Conservation (phyloP, 2,113 vertebrate species). For the Pristiophorus japonicus region DNA sequence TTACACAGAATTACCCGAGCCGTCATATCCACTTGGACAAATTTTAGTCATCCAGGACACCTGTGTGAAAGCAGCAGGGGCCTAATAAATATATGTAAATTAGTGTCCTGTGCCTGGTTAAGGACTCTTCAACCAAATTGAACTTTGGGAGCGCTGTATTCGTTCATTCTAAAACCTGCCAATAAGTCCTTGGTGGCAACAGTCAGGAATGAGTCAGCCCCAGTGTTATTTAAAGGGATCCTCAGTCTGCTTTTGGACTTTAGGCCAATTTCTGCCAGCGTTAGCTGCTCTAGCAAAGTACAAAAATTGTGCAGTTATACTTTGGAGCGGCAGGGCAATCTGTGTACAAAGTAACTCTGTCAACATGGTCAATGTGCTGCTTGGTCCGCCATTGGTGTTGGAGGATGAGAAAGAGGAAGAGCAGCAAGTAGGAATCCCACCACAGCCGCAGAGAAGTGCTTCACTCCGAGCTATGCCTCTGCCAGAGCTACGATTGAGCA, state of each 20-base stretch:
- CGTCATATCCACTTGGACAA: not conserved
- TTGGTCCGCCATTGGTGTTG: no score
- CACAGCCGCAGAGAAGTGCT: no score
- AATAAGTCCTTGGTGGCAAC: not conserved
- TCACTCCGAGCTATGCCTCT: no score
- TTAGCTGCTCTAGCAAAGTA: no score
- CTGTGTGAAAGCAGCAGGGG: not conserved
- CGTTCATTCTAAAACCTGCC: not conserved
- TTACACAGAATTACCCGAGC: not conserved
- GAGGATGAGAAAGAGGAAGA: no score
- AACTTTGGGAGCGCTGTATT: not conserved
- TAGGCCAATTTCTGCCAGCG: no score
- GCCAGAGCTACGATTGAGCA: no score
- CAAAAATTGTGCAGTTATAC: no score
- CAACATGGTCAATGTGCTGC: no score
- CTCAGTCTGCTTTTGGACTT: not conserved
- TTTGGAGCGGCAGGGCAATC: no score
- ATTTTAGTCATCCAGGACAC: not conserved
- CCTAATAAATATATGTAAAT: not conserved
- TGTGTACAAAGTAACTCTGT: no score
- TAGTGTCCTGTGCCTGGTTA: not conserved
- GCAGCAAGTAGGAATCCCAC: no score
- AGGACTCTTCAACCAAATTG: not conserved
- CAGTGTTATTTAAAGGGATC: not conserved
- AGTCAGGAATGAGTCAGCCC: not conserved